phyloP scores from a whole-genome alignment of 2,113 vertebrate genomes.

The Erythrocercus mccallii region DNA sequence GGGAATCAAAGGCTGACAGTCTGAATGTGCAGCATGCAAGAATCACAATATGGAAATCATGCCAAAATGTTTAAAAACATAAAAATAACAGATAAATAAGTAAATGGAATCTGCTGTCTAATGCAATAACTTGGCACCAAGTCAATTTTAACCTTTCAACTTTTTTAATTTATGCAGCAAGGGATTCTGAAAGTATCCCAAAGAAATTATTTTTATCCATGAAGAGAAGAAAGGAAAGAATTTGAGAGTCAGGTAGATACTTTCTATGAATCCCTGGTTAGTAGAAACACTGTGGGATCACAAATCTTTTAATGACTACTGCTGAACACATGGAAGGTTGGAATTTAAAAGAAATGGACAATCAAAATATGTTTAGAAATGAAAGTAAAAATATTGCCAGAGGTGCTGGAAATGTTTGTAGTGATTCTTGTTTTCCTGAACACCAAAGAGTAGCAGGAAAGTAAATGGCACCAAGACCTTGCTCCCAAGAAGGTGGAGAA shows the following conservation, averaged over 20 bases:
- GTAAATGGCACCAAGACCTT: background rate
- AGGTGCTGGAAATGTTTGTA: background rate
- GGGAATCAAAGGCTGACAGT: constrained; percentile 62
- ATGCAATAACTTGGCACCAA: constrained; percentile 50
- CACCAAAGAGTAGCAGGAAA: background rate
- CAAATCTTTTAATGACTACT: background rate
- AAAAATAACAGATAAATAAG: constrained; percentile 63
- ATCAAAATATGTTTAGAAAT: background rate
- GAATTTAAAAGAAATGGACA: background rate
- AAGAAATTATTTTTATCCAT: constrained; percentile 6
- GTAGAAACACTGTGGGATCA: background rate
- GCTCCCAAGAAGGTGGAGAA: background rate
- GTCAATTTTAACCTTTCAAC: constrained; percentile 56
- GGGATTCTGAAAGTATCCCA: background rate
- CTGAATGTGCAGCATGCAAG: constrained; percentile 44
- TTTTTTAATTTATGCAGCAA: constrained; percentile 45
- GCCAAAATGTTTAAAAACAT: constrained; percentile 60
- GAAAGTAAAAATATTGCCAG: background rate
- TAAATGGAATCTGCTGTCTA: constrained; percentile 63
- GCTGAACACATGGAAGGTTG: background rate
- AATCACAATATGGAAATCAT: constrained; percentile 59
- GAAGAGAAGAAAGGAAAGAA: background rate
- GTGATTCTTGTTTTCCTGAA: background rate
- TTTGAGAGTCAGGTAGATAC: background rate
- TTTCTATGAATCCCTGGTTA: background rate